These are phyloP conservation scores for Halichoeres trimaculatus DNA, from an alignment of 2,113 vertebrate species.

Conservation along the genomic window DNA sequence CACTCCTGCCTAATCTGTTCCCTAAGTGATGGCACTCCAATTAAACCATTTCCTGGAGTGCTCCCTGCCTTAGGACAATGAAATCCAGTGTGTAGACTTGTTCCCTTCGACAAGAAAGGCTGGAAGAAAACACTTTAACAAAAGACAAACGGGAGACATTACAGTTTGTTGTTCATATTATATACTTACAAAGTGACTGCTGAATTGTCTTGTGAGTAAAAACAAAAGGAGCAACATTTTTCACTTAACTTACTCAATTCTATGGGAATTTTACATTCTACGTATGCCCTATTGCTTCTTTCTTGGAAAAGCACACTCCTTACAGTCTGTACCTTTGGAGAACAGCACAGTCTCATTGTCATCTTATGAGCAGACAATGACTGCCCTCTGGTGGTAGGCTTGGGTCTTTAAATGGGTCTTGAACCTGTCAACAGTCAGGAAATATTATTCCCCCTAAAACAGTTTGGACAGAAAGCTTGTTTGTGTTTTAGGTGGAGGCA, in stretches of 20 bases:
- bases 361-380: not conserved
- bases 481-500: not conserved
- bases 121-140: not conserved
- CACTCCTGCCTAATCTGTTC: constrained; percentile 69
- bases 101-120: not conserved
- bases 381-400: constrained; percentile 45
- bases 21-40: constrained; percentile 72
- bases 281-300: not conserved
- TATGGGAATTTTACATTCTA: not conserved
- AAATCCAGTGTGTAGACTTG: constrained; percentile 27
- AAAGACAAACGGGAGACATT: not conserved
- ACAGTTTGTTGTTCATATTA: not conserved
- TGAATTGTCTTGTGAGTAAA: not conserved
- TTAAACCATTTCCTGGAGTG: constrained; percentile 65
- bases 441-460: too few species aligned
- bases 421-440: not conserved
- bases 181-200: too few species aligned
- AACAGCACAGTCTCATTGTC: not conserved
- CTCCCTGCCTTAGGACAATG: constrained; percentile 50
- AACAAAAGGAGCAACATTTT: not conserved
- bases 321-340: constrained; percentile 1
- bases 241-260: constrained; percentile 1
- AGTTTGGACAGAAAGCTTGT: not conserved
- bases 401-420: not conserved
- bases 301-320: not conserved